phyloP scores from a whole-genome alignment of 2,113 vertebrate species.

The Mixornis gularis region DNA sequence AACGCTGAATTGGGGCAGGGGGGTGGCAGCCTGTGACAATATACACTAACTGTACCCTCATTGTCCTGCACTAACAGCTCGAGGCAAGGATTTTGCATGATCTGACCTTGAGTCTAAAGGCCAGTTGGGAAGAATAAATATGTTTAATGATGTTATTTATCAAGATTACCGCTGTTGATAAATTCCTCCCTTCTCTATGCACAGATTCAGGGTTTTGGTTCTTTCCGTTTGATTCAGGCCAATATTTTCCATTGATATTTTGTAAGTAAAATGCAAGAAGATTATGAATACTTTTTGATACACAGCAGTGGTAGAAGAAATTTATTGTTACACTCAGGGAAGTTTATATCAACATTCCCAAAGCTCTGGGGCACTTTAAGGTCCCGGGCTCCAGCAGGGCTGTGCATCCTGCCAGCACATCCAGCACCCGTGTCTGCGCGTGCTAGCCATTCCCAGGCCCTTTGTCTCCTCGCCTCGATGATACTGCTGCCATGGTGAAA shows the following conservation, averaged over 20 bases:
- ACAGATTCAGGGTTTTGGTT: not conserved
- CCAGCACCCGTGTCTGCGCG: not conserved
- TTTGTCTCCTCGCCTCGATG: slow-evolving; percentile 23
- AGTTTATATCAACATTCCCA: not conserved
- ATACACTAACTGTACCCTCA: rapidly evolving
- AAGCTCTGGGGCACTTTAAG: not conserved
- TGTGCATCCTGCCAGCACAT: not conserved
- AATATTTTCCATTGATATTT: not conserved
- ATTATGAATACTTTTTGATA: not conserved
- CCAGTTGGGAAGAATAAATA: not conserved
- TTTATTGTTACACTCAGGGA: not conserved
- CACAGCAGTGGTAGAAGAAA: not conserved
- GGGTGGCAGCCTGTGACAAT: not conserved
- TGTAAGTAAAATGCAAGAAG: not conserved
- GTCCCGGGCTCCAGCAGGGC: not conserved
- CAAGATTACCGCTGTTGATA: not conserved
- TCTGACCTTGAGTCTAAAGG: not conserved
- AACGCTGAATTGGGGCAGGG: rapidly evolving
- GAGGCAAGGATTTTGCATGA: not conserved
- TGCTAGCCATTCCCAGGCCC: slow-evolving; percentile 50
- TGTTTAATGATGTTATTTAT: not conserved
- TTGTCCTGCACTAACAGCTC: not conserved
- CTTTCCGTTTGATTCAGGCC: not conserved
- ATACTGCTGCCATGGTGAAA: slow-evolving; percentile 47
- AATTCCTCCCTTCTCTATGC: not conserved